phyloP scores from a whole-genome alignment of 2,797 vertebrate species.

The Hoplostethus atlanticus region DNA sequence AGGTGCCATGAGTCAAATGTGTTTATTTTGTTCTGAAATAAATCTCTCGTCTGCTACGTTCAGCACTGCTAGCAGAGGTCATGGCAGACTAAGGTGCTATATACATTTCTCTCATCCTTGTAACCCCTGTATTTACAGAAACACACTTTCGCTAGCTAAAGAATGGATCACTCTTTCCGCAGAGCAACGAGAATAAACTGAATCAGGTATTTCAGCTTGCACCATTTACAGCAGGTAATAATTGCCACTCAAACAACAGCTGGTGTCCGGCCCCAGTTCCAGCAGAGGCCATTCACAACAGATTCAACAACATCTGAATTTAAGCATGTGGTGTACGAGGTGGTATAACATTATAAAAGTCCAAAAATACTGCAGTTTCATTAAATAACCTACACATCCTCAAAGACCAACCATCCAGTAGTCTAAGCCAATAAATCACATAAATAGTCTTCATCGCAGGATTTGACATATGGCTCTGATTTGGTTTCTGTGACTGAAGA shows the following conservation, averaged over 20 bases:
- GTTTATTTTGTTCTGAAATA: slow-evolving; percentile 14
- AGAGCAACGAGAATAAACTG: slow-evolving; percentile 21
- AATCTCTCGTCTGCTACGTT: slow-evolving; percentile 24
- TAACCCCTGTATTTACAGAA: slow-evolving; percentile 44
- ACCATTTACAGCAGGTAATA: slow-evolving; percentile 25
- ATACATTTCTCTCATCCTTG: slow-evolving; percentile 30
- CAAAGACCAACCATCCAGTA: slow-evolving; percentile 24
- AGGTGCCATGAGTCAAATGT: slow-evolving; percentile 32
- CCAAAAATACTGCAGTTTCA: slow-evolving; percentile 12
- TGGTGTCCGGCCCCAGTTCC: slow-evolving; percentile 16
- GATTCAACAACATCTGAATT: slow-evolving; percentile 17
- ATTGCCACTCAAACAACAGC: background rate
- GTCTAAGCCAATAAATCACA: slow-evolving; percentile 22
- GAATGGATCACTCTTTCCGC: slow-evolving; percentile 25
- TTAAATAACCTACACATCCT: slow-evolving; percentile 18
- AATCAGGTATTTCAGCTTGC: slow-evolving; percentile 32
- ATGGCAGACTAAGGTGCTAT: slow-evolving; percentile 68
- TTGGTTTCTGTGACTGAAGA: slow-evolving; percentile 30
- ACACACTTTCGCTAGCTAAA: slow-evolving; percentile 27
- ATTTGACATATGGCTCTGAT: slow-evolving; percentile 56
- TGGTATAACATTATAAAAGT: slow-evolving; percentile 5
- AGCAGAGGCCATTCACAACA: slow-evolving; percentile 33
- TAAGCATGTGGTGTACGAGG: slow-evolving; percentile 14
- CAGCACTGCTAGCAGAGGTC: slow-evolving; percentile 30
- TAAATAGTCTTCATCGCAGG: slow-evolving; percentile 45